These are phyloP conservation scores for Cephalopterus ornatus DNA, from an alignment of 2,113 vertebrate species.

Conservation along the genomic window DNA sequence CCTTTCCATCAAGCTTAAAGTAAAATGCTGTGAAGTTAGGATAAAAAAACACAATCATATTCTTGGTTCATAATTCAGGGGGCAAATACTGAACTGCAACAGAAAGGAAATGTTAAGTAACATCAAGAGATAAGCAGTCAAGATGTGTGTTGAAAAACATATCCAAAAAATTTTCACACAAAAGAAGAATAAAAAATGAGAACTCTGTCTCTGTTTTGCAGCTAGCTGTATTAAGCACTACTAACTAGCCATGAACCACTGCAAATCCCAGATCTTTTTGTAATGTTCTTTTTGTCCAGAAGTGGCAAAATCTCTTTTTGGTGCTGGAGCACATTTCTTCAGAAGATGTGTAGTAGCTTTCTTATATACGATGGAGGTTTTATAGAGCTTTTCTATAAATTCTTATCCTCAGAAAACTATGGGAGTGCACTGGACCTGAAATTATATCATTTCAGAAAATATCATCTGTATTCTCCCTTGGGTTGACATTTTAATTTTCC, in stretches of 20 bases:
- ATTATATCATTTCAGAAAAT: not conserved
- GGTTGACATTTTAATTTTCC: not conserved
- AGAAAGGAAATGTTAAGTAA: not conserved
- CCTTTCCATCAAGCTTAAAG: not conserved
- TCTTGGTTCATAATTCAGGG: not conserved
- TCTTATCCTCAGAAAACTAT: not conserved
- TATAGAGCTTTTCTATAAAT: not conserved
- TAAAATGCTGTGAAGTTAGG: not conserved
- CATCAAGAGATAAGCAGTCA: not conserved
- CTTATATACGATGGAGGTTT: fast-evolving
- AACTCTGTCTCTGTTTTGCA: not conserved
- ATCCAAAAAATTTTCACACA: not conserved
- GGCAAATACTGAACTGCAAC: not conserved
- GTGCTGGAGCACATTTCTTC: not conserved
- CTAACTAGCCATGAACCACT: not conserved
- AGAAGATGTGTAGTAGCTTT: not conserved
- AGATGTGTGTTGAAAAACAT: not conserved
- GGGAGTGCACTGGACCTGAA: not conserved
- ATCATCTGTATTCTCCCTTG: not conserved
- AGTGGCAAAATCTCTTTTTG: not conserved
- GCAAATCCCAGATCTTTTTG: not conserved
- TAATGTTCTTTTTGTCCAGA: not conserved
- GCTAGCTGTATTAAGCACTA: not conserved
- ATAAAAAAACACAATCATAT: not conserved
- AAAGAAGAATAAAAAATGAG: not conserved